Evolutionary conservation across 1,140 invertebrate genomes (phyloP).

Genomic region (Brachionus rubens): DNA sequence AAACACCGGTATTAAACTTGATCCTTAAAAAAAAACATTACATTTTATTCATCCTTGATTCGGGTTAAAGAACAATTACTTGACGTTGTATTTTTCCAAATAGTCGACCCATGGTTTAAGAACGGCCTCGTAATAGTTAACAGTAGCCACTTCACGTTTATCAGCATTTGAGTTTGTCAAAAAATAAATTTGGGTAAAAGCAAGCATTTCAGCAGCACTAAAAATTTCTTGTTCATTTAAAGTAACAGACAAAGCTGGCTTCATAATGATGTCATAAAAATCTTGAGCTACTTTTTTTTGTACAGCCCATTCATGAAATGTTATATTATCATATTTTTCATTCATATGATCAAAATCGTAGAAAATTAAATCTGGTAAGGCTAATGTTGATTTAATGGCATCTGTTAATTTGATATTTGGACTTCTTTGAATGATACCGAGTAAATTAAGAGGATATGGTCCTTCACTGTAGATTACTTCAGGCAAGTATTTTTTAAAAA

Average conservation of each 20-base stretch:
- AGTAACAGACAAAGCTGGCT: constrained; percentile 46
- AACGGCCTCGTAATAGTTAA: constrained; percentile 40
- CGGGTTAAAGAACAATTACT: not conserved
- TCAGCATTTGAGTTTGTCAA: constrained; percentile 46
- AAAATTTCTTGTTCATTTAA: constrained; percentile 38
- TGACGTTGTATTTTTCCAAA: constrained; percentile 7
- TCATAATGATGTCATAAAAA: constrained; percentile 47
- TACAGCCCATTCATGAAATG: constrained; percentile 42
- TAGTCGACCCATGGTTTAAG: constrained; percentile 45
- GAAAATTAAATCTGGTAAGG: constrained; percentile 30
- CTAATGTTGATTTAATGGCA: not conserved
- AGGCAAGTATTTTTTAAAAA: constrained; percentile 46
- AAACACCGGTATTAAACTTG: not conserved
- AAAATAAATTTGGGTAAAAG: constrained; percentile 47
- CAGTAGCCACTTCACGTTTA: constrained; percentile 38
- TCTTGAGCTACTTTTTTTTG: constrained; percentile 27
- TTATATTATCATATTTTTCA: constrained; percentile 44
- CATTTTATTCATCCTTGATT: too few relatives aligned
- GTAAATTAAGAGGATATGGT: constrained; percentile 46
- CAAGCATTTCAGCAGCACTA: constrained; percentile 48
- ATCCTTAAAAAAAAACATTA: not conserved
- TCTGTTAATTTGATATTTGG: constrained; percentile 40
- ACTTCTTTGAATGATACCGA: constrained; percentile 46
- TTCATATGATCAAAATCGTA: constrained; percentile 44
- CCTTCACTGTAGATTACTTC: constrained; percentile 47